Base-by-base conservation (phyloP, 1,140 invertebrate species). In the Batillaria attramentaria region DNA sequence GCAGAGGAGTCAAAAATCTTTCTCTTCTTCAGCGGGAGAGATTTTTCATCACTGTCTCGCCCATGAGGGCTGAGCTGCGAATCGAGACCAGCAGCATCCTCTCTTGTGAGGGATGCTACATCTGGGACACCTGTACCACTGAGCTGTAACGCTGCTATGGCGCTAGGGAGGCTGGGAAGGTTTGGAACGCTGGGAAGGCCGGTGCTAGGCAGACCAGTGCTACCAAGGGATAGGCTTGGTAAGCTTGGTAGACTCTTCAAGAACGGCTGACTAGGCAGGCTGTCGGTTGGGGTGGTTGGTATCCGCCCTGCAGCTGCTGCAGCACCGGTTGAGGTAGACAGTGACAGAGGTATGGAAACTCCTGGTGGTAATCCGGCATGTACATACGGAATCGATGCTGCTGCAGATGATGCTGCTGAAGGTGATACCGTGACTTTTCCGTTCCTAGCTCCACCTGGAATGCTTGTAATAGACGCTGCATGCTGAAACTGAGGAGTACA, bases 11-110 rank as follows among this genome's bases (percentile, higher is more conserved):
- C 74, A 8, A 42, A 33, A 35, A 66, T 43, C 50, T 74, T 81
- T 37, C 80, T 75, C 39, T 81, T 81, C 72, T 81, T 81, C 42
- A 81, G 43, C 3, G 80, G 80, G 3, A 81, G 54, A 24, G 68
- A 79, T 72, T 81, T 81, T 28, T 81, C 77, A 69, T 62, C 43
- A 6, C 68, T 79, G 39, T 78, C 72, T 60, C 80, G 78, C 60
- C 16, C 24, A 43, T 46, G 68, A 20, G 68, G 68, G 42, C 73
- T 75, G 0, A 75, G 54, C 41, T 75, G 73, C 13, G 73, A 42
- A 24, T 62, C 57, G 24, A 42, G 20, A 72, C 68, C 31, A 60
- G 24, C n/a, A 43, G 24, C 33, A 1, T 8, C 41, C 0, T 46
- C 68, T 31, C 24, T 35, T 3, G 37, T 13, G 24, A 39, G 24